A percentile compares a stretch with the other conserved stretches of the same genome.
Evolutionary conservation across 2,113 vertebrate species (phyloP).

Genomic region (Hippocampus mohnikei): DNA sequence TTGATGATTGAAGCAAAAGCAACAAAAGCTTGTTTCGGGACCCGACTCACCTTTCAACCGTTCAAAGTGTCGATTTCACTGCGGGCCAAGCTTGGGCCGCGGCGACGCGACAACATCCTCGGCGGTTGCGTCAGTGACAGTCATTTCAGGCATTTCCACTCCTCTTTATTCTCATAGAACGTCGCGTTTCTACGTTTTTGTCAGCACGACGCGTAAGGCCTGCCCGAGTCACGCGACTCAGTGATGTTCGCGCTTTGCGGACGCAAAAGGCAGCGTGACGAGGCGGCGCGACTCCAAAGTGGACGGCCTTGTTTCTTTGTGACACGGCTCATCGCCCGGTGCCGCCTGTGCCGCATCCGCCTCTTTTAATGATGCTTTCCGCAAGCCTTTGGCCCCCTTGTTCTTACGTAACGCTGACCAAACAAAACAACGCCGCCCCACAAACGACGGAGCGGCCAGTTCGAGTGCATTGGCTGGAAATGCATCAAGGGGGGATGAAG

Average conservation of each 20-base stretch:
- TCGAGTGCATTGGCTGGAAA: slow-evolving; percentile 31
- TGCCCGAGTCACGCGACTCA: too few species aligned
- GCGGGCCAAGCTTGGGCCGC: too few species aligned
- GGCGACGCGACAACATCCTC: too few species aligned
- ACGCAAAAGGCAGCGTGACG: too few species aligned
- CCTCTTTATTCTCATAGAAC: background rate
- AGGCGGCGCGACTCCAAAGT: too few species aligned
- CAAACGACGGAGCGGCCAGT: background rate
- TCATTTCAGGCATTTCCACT: background rate
- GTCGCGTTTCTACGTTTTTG: background rate
- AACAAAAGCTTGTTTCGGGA: too few species aligned
- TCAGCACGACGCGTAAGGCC: background rate
- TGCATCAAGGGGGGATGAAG: slow-evolving; percentile 38
- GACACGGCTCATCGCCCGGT: background rate
- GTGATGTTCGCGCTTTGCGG: background rate
- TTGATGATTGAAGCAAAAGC: too few species aligned
- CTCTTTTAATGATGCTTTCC: slow-evolving; percentile 34
- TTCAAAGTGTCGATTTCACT: too few species aligned
- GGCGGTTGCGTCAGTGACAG: too few species aligned
- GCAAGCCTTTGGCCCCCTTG: background rate
- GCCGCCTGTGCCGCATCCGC: slow-evolving; percentile 14
- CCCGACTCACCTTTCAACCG: too few species aligned
- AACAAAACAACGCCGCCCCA: slow-evolving; percentile 21
- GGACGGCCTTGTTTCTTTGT: background rate
- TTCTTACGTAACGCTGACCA: slow-evolving; percentile 28